These are phyloP conservation scores for Lepus europaeus DNA, from an alignment of 2,113 vertebrate species.

Conservation along the genomic window DNA sequence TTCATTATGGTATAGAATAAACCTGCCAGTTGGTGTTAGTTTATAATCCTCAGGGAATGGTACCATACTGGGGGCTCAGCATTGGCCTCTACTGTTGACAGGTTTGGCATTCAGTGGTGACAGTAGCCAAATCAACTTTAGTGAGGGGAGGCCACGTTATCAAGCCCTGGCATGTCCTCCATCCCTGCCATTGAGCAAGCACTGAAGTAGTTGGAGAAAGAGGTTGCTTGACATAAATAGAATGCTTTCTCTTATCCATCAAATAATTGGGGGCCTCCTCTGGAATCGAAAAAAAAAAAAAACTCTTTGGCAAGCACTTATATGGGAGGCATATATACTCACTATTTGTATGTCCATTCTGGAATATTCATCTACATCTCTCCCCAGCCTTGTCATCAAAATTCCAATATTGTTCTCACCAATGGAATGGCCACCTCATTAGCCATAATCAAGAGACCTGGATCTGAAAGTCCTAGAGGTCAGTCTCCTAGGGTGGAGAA, in stretches of 20 bases:
- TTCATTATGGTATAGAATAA: neutral
- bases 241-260: neutral
- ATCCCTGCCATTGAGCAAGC: neutral
- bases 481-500: neutral
- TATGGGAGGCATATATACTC: neutral
- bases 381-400: neutral
- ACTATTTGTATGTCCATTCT: neutral
- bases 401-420: neutral
- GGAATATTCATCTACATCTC: neutral
- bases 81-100: neutral
- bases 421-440: neutral
- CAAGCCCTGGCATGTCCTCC: neutral
- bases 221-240: neutral
- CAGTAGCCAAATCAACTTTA: neutral
- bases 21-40: neutral
- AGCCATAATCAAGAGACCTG: neutral
- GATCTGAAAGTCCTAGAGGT: neutral
- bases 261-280: neutral
- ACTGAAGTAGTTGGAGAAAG: neutral
- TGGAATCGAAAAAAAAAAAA: neutral
- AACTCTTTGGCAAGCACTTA: neutral
- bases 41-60: neutral
- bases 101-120: neutral
- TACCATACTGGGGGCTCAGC: neutral
- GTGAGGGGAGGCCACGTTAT: neutral